phyloP scores from a whole-genome alignment of 2,888 invertebrate species.

The Latrodectus elegans region DNA sequence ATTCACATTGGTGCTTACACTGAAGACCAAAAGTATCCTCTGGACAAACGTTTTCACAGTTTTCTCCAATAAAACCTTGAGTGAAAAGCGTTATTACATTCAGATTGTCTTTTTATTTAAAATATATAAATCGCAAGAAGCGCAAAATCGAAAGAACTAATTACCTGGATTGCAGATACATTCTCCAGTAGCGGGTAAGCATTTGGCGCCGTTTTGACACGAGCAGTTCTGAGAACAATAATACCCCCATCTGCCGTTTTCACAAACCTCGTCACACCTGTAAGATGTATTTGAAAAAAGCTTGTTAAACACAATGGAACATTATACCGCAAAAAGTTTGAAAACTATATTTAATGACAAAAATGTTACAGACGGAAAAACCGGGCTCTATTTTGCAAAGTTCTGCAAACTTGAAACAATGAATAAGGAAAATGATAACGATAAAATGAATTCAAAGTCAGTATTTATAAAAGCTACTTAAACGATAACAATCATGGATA shows the following conservation, averaged over 20 bases:
- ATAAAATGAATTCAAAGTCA: too few species aligned
- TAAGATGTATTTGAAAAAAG: not conserved
- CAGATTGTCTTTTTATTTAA: not conserved
- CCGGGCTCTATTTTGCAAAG: too few species aligned
- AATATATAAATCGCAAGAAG: not conserved
- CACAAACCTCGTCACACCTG: slow-evolving; percentile 36
- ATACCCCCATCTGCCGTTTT: slow-evolving; percentile 10
- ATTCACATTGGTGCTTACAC: slow-evolving; percentile 19
- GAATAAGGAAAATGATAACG: too few species aligned
- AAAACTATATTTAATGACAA: too few species aligned
- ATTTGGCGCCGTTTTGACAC: slow-evolving; percentile 21
- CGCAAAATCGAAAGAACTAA: not conserved
- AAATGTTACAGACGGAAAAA: too few species aligned
- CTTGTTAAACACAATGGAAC: not conserved
- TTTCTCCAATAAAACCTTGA: slow-evolving; percentile 36
- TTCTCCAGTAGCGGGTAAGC: slow-evolving; percentile 23
- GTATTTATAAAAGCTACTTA: too few species aligned
- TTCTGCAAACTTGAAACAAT: too few species aligned
- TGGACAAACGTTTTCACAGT: slow-evolving; percentile 18
- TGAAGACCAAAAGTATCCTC: slow-evolving; percentile 16
- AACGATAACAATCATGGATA: too few species aligned
- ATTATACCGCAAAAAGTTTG: too few species aligned
- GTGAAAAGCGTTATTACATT: not conserved
- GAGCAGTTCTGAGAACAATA: slow-evolving; percentile 20
- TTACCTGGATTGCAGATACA: slow-evolving; percentile 39